phyloP scores from a whole-genome alignment of 1,140 invertebrate genomes.

The Dendroctonus ponderosae region DNA sequence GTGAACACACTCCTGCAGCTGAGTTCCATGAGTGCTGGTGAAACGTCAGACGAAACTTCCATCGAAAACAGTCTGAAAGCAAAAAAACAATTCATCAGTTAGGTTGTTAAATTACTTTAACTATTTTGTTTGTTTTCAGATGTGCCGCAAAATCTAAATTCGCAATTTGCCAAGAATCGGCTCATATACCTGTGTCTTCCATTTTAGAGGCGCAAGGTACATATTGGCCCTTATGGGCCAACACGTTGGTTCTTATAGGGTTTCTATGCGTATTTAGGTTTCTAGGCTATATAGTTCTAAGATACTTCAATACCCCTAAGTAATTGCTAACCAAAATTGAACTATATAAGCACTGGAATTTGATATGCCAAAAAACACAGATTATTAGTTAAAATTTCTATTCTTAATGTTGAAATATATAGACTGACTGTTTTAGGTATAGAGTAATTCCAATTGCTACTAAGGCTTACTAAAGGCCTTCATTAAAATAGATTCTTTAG shows the following conservation, averaged over 20 bases:
- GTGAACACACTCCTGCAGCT: too few relatives aligned
- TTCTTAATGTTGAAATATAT: slow-evolving; percentile 26
- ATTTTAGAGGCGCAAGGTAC: slow-evolving; percentile 67
- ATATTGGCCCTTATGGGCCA: slow-evolving; percentile 69
- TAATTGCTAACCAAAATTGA: slow-evolving; percentile 37
- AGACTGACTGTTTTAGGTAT: slow-evolving; percentile 27
- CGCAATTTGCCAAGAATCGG: slow-evolving; percentile 60
- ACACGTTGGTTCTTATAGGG: slow-evolving; percentile 70
- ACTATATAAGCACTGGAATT: slow-evolving; percentile 39
- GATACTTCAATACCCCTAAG: slow-evolving; percentile 69
- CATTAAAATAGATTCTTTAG: too few relatives aligned
- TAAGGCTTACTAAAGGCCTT: too few relatives aligned
- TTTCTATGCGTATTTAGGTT: slow-evolving; percentile 73
- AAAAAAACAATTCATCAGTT: too few relatives aligned
- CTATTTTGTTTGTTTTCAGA: slow-evolving; percentile 51
- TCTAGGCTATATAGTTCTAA: slow-evolving; percentile 72
- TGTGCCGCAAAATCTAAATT: slow-evolving; percentile 70
- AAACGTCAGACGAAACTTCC: too few relatives aligned
- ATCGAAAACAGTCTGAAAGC: too few relatives aligned
- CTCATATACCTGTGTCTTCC: slow-evolving; percentile 64
- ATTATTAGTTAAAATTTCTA: slow-evolving; percentile 20
- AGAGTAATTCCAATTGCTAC: neutral
- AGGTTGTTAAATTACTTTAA: neutral
- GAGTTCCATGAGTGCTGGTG: too few relatives aligned
- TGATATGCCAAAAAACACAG: slow-evolving; percentile 27